Evolutionary conservation across 1,140 invertebrate species (phyloP), one percentile per base, ranked within the genome.

Genomic region (Zaprionus nigranus): DNA sequence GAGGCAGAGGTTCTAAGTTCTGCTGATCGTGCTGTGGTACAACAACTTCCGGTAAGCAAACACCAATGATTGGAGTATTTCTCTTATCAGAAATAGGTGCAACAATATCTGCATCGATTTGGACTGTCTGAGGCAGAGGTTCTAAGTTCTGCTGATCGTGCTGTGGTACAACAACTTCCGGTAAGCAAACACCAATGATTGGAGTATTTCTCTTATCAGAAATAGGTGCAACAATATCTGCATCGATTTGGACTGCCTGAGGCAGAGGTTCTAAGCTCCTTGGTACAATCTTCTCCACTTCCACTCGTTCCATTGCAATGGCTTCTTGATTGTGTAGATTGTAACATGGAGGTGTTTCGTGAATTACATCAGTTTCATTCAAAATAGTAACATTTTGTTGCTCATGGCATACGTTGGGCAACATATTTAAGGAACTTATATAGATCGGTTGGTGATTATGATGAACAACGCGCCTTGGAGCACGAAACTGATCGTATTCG

Each of bases 401-500:
- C 6, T 7, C 15, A n/a, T n/a, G 7, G 6, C 6, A 7, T 43
- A 9, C 40, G 15, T n/a, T 17, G n/a, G n/a, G 40, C 15, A 7
- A 1, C 6, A n/a, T 17, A n/a, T 12, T 20, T n/a, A 4, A 17
- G 0, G 15, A 34, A 57, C 2, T 57, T 17, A 9, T 49, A 63
- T 7, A n/a, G 6, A 17, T 36, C 3, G 5, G 49, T 63, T 46
- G 51, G 3, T 17, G 4, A 12, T 53, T 49, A 26, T 60, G 38
- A 9, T 58, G 20, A 7, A 13, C 0, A 15, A 70, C 17, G n/a
- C 70, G 70, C 6, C 70, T 30, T 15, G 70, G 70, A 0, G 70
- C 70, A 12, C 70, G 70, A 28, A 66, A 66, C 15, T 59, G 63
- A 26, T 66, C 53, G 12, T 34, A 13, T 34, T 46, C 53, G 2